Conservation (phyloP, 2,888 invertebrate species). For the Ophion costatus region DNA sequence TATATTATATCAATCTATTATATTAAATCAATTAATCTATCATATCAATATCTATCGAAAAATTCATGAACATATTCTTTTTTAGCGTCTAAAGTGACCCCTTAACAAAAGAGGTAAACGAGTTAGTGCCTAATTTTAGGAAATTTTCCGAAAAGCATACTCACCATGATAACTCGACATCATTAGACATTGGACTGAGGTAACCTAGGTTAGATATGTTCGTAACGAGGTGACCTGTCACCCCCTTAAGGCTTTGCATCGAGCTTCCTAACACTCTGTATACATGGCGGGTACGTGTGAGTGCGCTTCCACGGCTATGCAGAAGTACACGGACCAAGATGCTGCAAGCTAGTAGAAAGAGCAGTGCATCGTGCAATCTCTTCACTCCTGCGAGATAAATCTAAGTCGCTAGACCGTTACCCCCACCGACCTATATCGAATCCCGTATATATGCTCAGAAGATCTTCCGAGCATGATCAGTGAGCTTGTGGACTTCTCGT, state of each 20-base stretch:
- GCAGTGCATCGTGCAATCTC: slow-evolving; percentile 63
- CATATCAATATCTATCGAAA: no score
- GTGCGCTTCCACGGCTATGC: not conserved
- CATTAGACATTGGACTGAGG: no score
- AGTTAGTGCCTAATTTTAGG: no score
- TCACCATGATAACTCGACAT: no score
- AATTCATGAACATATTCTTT: no score
- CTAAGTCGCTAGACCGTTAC: slow-evolving; percentile 76
- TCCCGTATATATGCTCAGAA: slow-evolving; percentile 82
- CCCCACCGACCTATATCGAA: slow-evolving; percentile 81
- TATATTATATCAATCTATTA: no score
- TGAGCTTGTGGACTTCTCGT: slow-evolving; percentile 62
- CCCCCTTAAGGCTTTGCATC: no score
- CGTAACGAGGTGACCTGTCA: no score
- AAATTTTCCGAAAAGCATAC: no score
- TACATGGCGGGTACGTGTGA: not conserved
- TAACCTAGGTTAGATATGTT: not conserved
- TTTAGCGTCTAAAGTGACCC: no score
- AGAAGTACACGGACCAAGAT: slow-evolving; percentile 22
- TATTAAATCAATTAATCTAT: no score
- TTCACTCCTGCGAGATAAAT: slow-evolving; percentile 67
- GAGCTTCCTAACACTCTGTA: not conserved
- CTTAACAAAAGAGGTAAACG: no score
- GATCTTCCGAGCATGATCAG: slow-evolving; percentile 76
- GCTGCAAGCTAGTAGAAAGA: slow-evolving; percentile 48